These are phyloP conservation scores for Myotis yumanensis DNA, from an alignment of 2,113 vertebrate species.

Conservation along the genomic window DNA sequence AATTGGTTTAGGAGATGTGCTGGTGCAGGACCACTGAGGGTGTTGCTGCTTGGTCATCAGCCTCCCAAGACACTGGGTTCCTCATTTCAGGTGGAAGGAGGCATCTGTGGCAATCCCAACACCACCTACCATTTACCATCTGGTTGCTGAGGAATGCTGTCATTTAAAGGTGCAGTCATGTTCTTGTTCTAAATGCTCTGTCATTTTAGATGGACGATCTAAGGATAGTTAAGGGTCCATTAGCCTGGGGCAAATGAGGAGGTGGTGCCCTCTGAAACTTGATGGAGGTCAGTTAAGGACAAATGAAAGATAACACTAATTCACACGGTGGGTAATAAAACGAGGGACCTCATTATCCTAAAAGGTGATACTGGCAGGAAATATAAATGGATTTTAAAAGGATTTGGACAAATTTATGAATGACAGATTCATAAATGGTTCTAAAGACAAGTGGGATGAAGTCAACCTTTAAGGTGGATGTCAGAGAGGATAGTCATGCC, in stretches of 20 bases:
- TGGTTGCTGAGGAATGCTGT: not conserved
- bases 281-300: conserved; percentile 74
- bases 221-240: conserved; percentile 71
- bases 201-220: conserved; percentile 52
- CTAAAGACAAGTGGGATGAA: conserved; percentile 22
- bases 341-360: conserved; percentile 71
- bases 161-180: not conserved
- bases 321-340: conserved; percentile 75
- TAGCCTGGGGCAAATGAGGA: conserved; percentile 60
- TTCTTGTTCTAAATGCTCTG: conserved; percentile 61
- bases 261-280: conserved; percentile 58
- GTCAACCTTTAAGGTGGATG: conserved; percentile 56
- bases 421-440: conserved; percentile 66
- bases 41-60: not conserved
- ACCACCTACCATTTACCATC: not conserved
- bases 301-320: conserved; percentile 77
- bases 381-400: conserved; percentile 79
- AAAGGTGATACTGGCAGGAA: conserved; percentile 74
- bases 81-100: not conserved
- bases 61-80: not conserved
- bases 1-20: not conserved
- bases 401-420: conserved; percentile 75
- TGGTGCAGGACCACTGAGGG: not conserved
- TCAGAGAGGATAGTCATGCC: not conserved
- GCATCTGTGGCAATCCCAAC: not conserved